These are phyloP conservation scores for Lasiurus borealis DNA, from an alignment of 2,113 vertebrate genomes.

Conservation along the genomic window DNA sequence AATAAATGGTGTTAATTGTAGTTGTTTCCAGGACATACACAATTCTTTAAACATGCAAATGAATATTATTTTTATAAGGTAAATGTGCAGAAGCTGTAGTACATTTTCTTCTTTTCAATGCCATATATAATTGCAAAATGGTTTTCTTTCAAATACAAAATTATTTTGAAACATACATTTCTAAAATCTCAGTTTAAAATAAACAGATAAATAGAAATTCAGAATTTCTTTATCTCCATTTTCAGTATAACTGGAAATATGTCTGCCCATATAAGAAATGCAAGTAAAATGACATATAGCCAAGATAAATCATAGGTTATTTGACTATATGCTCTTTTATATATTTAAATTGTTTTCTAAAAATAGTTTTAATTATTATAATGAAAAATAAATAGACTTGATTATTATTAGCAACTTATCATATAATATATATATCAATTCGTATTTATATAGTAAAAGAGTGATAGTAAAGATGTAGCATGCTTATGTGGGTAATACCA, in stretches of 20 bases:
- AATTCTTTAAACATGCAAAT: conserved; percentile 29
- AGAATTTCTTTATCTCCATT: neutral
- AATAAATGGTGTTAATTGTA: neutral
- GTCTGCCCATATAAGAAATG: neutral
- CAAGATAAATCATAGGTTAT: neutral
- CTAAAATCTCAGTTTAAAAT: conserved; percentile 22
- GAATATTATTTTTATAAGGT: neutral
- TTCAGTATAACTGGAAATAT: neutral
- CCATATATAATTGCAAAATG: neutral
- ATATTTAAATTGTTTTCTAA: neutral
- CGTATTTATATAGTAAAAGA: neutral
- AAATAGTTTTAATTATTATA: neutral
- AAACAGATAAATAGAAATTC: neutral
- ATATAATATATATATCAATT: neutral
- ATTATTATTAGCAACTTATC: neutral
- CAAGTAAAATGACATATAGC: neutral
- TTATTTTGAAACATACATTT: neutral
- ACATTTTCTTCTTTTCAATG: conserved; percentile 13
- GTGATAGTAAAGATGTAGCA: neutral
- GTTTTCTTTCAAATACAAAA: conserved; percentile 3
- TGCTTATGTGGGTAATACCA: neutral
- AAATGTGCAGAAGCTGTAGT: neutral
- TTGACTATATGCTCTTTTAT: neutral
- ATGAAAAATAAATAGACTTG: neutral
- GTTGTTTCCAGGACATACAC: neutral